Base-by-base conservation (phyloP, 2,797 vertebrate genomes). In the Scolopax rusticola region DNA sequence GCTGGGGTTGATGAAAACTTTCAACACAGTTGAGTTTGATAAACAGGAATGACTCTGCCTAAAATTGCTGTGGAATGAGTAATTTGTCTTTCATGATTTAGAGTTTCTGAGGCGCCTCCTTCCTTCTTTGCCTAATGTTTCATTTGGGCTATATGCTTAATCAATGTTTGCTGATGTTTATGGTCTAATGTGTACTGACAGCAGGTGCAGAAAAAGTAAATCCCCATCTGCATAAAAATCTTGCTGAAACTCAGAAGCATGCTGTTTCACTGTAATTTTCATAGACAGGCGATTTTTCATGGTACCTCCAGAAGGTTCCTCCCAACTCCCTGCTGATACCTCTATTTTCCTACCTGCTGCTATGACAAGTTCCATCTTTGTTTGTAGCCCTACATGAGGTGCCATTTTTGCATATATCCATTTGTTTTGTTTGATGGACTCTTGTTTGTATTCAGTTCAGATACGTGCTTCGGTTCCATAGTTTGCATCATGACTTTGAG, bases 261-360 rank as follows among this genome's bases (percentile, higher is more conserved):
- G 94, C 97, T 97, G 97, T 95, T 98, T 91, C 95, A 96, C 88
- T 97, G 92, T 97, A 95, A 97, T 98, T 98, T 97, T 97, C n/a
- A 3, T 30, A 97, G 97, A 97, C 94, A 95, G 96, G 97, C 96
- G 69, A 98, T 98, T 98, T 98, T 97, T 98, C 97, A 97, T n/a
- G 74, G 91, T 73, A 83, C 41, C 78, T 96, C 90, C 90, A 87
- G 48, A 94, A 93, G n/a, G 56, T 87, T 81, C 75, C 73, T 90
- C 71, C 68, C 53, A 80, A 3, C 53, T 86, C 57, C 79, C 87
- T 90, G 83, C 87, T 95, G 87, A 41, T 92, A 51, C 48, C 64
- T 96, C 82, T 91, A 0, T 87, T 97, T 94, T 94, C 70, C 70
- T 96, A 51, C 95, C 91, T 97, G 87, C 96, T 97, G 89, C 54